Percentiles rank a stretch among this genome's conserved stretches.
phyloP scores from a whole-genome alignment of 1,140 invertebrate species.

The Trichogramma pretiosum region DNA sequence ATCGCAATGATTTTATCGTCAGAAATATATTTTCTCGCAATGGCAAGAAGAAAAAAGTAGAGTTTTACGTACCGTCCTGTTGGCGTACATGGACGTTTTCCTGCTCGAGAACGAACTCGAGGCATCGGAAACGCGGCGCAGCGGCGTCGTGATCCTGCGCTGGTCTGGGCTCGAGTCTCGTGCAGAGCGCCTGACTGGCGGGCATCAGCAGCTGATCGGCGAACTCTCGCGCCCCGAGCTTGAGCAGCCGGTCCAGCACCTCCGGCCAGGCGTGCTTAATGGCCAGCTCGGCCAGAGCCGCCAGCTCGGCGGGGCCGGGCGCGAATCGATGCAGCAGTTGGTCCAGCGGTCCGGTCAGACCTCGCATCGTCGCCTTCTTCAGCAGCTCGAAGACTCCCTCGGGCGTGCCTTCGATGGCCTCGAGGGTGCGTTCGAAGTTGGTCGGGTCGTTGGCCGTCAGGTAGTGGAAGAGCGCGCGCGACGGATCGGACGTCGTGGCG shows the following conservation, averaged over 20 bases:
- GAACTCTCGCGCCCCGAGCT: constrained; percentile 30
- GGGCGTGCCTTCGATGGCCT: constrained; percentile 25
- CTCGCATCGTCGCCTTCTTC: constrained; percentile 18
- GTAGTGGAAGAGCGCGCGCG: constrained; percentile 44
- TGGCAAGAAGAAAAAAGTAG: no score
- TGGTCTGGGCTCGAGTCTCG: no score
- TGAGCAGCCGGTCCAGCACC: constrained; percentile 49
- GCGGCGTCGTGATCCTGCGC: no score
- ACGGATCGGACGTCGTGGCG: constrained; percentile 26
- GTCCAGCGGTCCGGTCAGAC: constrained; percentile 27
- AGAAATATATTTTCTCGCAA: no score
- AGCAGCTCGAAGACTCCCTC: constrained; percentile 19
- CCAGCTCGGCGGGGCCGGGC: background rate
- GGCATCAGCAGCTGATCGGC: constrained; percentile 23
- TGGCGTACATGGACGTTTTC: constrained; percentile 26
- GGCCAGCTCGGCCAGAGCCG: constrained; percentile 35
- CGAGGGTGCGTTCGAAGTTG: constrained; percentile 48
- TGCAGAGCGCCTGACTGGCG: constrained; percentile 36
- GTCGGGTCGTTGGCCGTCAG: constrained; percentile 49
- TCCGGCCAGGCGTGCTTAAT: constrained; percentile 51
- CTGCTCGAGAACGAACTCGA: constrained; percentile 26
- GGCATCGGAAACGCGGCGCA: constrained; percentile 25
- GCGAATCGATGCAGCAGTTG: constrained; percentile 33
- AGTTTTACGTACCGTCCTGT: constrained; percentile 27
- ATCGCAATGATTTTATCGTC: no score